Evolutionary conservation across 2,888 invertebrate species (phyloP).

Genomic region (Diachrysia chrysitis): DNA sequence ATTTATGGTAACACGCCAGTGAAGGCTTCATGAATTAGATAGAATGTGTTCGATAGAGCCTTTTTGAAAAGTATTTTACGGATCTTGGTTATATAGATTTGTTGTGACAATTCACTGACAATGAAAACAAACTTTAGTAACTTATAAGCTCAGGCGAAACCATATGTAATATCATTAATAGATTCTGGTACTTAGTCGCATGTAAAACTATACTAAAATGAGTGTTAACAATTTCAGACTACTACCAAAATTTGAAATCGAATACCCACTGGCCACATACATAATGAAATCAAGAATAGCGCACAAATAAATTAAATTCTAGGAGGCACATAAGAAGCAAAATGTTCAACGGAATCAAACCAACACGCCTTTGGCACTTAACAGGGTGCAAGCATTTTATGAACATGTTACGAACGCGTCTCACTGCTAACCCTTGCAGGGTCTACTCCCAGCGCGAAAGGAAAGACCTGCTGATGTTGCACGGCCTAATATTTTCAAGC

Average conservation of each 20-base stretch:
- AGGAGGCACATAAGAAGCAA: background rate
- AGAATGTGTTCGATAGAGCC: background rate
- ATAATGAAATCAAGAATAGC: background rate
- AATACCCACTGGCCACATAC: slow-evolving; percentile 8
- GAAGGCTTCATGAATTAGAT: background rate
- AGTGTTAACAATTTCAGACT: background rate
- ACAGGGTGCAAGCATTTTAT: slow-evolving; percentile 68
- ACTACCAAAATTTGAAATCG: background rate
- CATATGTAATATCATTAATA: background rate
- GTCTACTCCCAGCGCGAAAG: slow-evolving; percentile 39
- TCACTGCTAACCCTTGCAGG: slow-evolving; percentile 32
- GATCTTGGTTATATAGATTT: background rate
- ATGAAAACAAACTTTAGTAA: background rate
- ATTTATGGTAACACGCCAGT: background rate
- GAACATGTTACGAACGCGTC: slow-evolving; percentile 56
- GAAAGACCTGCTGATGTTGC: slow-evolving; percentile 35
- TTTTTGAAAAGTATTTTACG: background rate
- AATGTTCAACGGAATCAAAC: slow-evolving; percentile 72
- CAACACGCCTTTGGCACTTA: slow-evolving; percentile 73
- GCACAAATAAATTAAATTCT: background rate
- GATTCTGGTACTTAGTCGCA: background rate
- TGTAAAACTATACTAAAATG: background rate
- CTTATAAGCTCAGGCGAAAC: background rate
- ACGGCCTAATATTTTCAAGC: background rate
- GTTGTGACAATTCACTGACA: background rate